These are phyloP conservation scores for Iselma pallidipennis DNA, from an alignment of 2,888 invertebrate genomes.

Conservation along the genomic window DNA sequence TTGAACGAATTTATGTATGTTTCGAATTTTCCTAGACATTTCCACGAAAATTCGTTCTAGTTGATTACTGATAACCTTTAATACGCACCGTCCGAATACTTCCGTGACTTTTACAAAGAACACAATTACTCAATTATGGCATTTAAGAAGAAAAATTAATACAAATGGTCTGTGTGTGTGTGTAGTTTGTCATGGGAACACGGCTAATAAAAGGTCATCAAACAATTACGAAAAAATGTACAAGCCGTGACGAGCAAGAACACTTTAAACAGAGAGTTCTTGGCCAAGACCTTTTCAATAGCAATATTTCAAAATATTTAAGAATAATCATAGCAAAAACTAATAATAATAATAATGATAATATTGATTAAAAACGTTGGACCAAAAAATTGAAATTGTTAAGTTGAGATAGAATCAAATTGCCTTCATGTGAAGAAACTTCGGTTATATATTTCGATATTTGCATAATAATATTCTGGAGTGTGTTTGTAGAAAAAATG, in stretches of 20 bases:
- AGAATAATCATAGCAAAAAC: background rate
- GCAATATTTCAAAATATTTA: background rate
- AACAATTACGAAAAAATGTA: background rate
- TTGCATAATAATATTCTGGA: conserved; percentile 34
- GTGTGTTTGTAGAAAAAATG: conserved; percentile 21
- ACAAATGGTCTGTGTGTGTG: background rate
- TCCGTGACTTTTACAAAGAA: background rate
- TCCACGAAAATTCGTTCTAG: background rate
- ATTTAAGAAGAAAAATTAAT: background rate
- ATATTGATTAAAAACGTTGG: background rate
- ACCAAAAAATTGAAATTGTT: background rate
- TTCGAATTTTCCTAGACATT: too few species aligned
- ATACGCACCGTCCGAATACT: too few species aligned
- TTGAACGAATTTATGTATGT: too few species aligned
- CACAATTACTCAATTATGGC: background rate
- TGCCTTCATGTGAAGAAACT: background rate
- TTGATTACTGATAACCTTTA: background rate
- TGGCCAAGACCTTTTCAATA: conserved; percentile 1
- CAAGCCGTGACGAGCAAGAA: background rate
- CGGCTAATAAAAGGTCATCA: conserved; percentile 2
- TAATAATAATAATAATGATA: background rate
- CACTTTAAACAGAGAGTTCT: background rate
- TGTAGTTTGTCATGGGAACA: background rate
- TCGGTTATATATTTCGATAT: conserved; percentile 2
- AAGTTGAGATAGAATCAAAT: background rate